phyloP scores from a whole-genome alignment of 2,888 invertebrate genomes.

The Tenthredo mesomela region DNA sequence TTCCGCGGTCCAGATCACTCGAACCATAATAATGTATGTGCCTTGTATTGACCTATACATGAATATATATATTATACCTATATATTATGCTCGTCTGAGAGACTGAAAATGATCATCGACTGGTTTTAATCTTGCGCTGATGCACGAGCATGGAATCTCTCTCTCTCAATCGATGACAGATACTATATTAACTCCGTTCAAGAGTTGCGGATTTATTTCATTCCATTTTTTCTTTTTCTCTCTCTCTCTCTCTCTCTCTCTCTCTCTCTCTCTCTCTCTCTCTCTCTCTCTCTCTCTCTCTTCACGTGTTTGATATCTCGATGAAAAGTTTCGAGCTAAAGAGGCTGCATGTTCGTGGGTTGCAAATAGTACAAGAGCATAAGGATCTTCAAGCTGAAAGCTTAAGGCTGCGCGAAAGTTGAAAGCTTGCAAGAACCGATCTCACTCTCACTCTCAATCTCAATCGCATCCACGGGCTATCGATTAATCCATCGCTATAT shows the following conservation, averaged over 20 bases:
- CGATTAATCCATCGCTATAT: conserved; percentile 14
- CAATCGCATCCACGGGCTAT: conserved; percentile 25
- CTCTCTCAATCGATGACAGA: not conserved
- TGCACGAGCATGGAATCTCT: conserved; percentile 12
- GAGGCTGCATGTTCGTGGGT: conserved; percentile 1
- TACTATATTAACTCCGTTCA: not conserved
- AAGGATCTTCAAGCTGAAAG: conserved; percentile 39
- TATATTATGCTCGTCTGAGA: not conserved
- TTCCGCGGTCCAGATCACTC: not conserved
- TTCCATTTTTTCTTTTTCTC: no score
- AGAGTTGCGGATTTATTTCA: no score
- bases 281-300: no score
- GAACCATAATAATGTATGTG: not conserved
- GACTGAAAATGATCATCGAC: not conserved
- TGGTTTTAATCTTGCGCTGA: not conserved
- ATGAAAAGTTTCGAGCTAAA: no score
- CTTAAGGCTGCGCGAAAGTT: conserved; percentile 30
- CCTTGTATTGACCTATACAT: not conserved
- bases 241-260: no score
- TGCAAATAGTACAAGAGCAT: not conserved
- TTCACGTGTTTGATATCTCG: no score
- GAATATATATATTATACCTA: no score
- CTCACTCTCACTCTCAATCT: not conserved
- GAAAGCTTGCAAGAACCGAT: conserved; percentile 41
- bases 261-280: no score